Percentiles rank a stretch among this genome's conserved stretches.
These are phyloP conservation scores for Microchrysa polita DNA, from an alignment of 2,888 invertebrate species.

Conservation along the genomic window DNA sequence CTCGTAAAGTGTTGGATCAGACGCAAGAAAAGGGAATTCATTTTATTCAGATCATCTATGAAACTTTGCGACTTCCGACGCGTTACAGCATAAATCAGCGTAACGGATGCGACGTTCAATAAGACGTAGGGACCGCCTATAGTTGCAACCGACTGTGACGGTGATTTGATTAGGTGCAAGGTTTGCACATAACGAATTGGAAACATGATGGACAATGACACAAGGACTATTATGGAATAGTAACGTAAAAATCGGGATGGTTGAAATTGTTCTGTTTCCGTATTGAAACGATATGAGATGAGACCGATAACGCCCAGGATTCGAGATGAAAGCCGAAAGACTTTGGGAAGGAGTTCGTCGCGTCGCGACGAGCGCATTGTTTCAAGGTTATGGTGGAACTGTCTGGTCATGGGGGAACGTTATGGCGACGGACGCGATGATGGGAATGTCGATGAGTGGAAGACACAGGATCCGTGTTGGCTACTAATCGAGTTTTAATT, in stretches of 20 bases:
- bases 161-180: neutral
- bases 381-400: neutral
- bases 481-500: slow-evolving; percentile 1
- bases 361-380: slow-evolving; percentile 14
- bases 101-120: slow-evolving; percentile 10
- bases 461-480: too few relatives aligned
- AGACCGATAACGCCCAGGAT: slow-evolving; percentile 19
- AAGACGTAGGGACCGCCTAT: slow-evolving; percentile 30
- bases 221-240: slow-evolving; percentile 14
- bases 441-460: neutral
- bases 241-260: slow-evolving; percentile 12
- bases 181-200: slow-evolving; percentile 10
- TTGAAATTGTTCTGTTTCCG: slow-evolving; percentile 36
- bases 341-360: neutral
- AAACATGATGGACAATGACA: slow-evolving; percentile 33
- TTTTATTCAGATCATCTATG: neutral
- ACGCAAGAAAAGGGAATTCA: neutral
- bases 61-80: neutral
- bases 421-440: neutral
- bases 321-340: slow-evolving; percentile 2
- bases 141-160: slow-evolving; percentile 19
- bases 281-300: slow-evolving; percentile 40
- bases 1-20: neutral
- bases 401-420: too few relatives aligned
- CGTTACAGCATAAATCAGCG: slow-evolving; percentile 26